phyloP scores from a whole-genome alignment of 2,888 invertebrate species.

The Drosophila silvestris region DNA sequence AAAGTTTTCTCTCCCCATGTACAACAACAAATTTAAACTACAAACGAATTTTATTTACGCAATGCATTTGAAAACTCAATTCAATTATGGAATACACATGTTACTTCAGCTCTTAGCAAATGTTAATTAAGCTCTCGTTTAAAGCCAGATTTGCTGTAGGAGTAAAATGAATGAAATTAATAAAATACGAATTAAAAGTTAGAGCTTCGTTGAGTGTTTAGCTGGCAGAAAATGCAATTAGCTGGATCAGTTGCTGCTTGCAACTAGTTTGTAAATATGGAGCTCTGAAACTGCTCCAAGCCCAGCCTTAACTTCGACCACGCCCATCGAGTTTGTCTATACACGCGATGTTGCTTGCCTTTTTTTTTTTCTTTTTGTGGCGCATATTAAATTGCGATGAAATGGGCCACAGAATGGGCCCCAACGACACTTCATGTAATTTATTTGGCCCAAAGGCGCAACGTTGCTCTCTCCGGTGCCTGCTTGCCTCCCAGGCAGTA shows the following conservation, averaged over 20 bases:
- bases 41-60: slow-evolving; percentile 60
- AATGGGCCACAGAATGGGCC: slow-evolving; percentile 75
- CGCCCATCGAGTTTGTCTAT: slow-evolving; percentile 39
- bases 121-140: slow-evolving; percentile 63
- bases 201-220: slow-evolving; percentile 37
- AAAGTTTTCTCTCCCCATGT: slow-evolving; percentile 57
- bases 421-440: slow-evolving; percentile 75
- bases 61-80: slow-evolving; percentile 66
- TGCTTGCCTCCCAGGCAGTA: not conserved
- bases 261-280: slow-evolving; percentile 10
- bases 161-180: not conserved
- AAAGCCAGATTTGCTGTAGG: slow-evolving; percentile 32
- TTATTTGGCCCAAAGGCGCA: slow-evolving; percentile 77
- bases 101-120: slow-evolving; percentile 35
- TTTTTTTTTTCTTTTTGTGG: slow-evolving; percentile 19
- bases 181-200: slow-evolving; percentile 63
- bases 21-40: slow-evolving; percentile 65
- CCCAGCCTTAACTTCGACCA: slow-evolving; percentile 1
- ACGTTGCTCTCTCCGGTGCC: slow-evolving; percentile 8
- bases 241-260: slow-evolving; percentile 24
- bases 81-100: slow-evolving; percentile 64
- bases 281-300: slow-evolving; percentile 5
- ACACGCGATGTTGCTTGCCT: slow-evolving; percentile 5
- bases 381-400: slow-evolving; percentile 75
- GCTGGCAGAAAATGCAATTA: slow-evolving; percentile 64